Evolutionary conservation across 2,113 vertebrate species (phyloP).

Genomic region (Epinephelus cyanopodus): DNA sequence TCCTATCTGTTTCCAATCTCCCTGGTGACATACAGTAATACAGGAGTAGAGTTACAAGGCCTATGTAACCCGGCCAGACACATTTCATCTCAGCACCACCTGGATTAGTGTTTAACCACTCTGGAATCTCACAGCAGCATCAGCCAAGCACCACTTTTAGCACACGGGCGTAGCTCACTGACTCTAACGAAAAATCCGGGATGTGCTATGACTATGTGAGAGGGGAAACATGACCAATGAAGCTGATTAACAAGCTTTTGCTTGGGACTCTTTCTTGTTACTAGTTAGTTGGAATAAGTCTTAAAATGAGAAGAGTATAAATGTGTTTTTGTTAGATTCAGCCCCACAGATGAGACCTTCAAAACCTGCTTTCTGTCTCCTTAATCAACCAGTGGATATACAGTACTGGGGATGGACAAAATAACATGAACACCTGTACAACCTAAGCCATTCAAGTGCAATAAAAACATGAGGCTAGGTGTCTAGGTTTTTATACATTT

Average conservation of each 20-base stretch:
- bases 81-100: slow-evolving; percentile 78
- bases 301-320: background rate
- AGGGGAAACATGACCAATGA: slow-evolving; percentile 4
- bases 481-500: background rate
- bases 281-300: background rate
- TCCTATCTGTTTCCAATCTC: slow-evolving; percentile 72
- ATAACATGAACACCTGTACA: background rate
- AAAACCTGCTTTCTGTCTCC: background rate
- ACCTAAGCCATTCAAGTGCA: too few relatives aligned
- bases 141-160: slow-evolving; percentile 69
- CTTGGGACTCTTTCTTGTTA: background rate
- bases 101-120: slow-evolving; percentile 81
- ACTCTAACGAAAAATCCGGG: slow-evolving; percentile 14
- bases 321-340: slow-evolving; percentile 20
- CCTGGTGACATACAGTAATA: slow-evolving; percentile 68
- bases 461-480: too few relatives aligned
- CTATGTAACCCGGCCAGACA: slow-evolving; percentile 60
- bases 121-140: slow-evolving; percentile 68
- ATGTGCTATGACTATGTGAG: slow-evolving; percentile 10
- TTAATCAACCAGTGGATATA: background rate
- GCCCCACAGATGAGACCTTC: background rate
- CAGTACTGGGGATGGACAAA: background rate
- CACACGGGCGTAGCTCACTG: slow-evolving; percentile 38
- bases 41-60: slow-evolving; percentile 71
- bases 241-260: slow-evolving; percentile 3